phyloP scores from a whole-genome alignment of 2,888 invertebrate genomes.

The Cheilosia grossa region DNA sequence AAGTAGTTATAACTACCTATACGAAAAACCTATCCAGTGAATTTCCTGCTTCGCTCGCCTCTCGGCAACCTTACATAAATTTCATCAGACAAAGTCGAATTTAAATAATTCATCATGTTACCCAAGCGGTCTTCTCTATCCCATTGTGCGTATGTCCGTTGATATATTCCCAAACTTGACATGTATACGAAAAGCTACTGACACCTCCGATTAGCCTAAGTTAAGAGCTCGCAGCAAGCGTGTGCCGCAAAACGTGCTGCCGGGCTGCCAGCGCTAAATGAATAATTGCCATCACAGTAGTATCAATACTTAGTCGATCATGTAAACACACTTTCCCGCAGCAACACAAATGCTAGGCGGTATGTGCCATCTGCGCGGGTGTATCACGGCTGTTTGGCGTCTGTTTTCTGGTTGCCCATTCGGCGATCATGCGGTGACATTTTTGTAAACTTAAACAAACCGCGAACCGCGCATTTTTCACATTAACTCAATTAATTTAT shows the following conservation, averaged over 20 bases:
- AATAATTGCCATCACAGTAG: not conserved
- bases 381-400: slow-evolving; percentile 6
- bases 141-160: no score
- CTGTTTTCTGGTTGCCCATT: slow-evolving; percentile 45
- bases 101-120: no score
- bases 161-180: no score
- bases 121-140: no score
- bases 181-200: no score
- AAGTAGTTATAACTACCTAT: no score
- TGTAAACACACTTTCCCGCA: not conserved
- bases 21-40: no score
- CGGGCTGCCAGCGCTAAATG: not conserved
- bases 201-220: slow-evolving; percentile 5
- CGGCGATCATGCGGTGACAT: slow-evolving; percentile 26
- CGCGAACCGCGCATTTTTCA: slow-evolving; percentile 56
- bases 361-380: slow-evolving; percentile 16
- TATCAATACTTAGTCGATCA: not conserved
- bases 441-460: slow-evolving; percentile 47
- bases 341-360: not conserved
- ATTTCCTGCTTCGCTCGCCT: no score
- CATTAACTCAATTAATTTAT: slow-evolving; percentile 58
- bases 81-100: no score
- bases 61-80: no score
- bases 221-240: not conserved
- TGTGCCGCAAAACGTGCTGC: slow-evolving; percentile 41